Percentiles rank a stretch among this genome's conserved stretches.
These are phyloP conservation scores for Troilus luridus DNA, from an alignment of 2,888 invertebrate genomes.

Conservation along the genomic window DNA sequence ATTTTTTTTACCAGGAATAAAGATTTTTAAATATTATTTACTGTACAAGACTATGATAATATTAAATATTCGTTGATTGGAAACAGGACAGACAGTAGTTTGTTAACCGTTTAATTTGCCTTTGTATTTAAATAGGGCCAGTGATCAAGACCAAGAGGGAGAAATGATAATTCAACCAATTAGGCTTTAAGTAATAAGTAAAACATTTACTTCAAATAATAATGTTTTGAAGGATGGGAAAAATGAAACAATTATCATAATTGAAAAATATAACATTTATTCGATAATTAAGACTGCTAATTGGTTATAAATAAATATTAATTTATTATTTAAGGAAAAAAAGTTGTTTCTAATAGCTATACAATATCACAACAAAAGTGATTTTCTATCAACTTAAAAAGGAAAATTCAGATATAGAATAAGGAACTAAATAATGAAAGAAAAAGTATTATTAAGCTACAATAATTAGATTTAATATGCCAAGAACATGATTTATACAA, in stretches of 20 bases:
- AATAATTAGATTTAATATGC: neutral
- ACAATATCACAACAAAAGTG: neutral
- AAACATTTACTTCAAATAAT: neutral
- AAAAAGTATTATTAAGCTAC: too few species aligned
- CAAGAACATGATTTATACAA: neutral
- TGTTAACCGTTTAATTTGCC: too few species aligned
- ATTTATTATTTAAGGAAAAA: neutral
- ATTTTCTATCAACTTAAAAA: neutral
- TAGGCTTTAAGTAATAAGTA: neutral
- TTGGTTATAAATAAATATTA: neutral
- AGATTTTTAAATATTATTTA: too few species aligned
- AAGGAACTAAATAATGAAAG: neutral
- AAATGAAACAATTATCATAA: neutral
- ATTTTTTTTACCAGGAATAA: too few species aligned
- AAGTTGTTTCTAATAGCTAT: neutral
- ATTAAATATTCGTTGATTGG: too few species aligned
- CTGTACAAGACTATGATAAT: neutral
- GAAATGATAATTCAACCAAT: too few species aligned
- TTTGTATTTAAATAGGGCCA: too few species aligned
- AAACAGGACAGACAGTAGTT: too few species aligned
- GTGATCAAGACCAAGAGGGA: too few species aligned
- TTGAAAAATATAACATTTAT: constrained; percentile 17
- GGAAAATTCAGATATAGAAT: neutral
- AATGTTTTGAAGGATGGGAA: neutral
- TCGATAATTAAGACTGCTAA: neutral